Evolutionary conservation across 2,113 vertebrate genomes (phyloP).

Genomic region (Paratilapia polleni): DNA sequence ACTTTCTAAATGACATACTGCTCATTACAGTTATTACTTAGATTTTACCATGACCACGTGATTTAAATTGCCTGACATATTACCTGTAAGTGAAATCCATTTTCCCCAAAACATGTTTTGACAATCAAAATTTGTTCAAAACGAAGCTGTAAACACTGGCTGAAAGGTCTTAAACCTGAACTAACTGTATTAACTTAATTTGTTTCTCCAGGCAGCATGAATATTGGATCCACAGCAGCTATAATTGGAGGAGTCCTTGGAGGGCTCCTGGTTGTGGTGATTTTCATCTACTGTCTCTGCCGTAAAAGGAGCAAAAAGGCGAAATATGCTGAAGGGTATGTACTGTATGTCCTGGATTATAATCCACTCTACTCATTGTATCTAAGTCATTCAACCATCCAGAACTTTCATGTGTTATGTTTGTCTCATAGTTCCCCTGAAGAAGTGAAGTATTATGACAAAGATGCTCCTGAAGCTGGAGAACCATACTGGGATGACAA

Average conservation of each 20-base stretch:
- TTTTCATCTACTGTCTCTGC: conserved; percentile 85
- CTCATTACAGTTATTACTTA: neutral
- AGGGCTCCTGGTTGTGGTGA: conserved; percentile 77
- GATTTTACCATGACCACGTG: neutral
- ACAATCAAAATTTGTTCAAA: neutral
- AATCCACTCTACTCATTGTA: neutral
- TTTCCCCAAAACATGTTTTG: neutral
- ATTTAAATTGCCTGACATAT: neutral
- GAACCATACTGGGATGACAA: conserved; percentile 56
- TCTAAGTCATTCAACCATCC: neutral
- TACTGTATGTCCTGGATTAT: neutral
- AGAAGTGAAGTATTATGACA: conserved; percentile 60
- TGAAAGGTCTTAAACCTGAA: neutral
- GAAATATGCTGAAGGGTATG: conserved; percentile 75
- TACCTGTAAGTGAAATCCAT: neutral
- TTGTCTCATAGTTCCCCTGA: conserved; percentile 48
- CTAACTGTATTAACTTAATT: neutral
- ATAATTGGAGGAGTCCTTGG: conserved; percentile 81
- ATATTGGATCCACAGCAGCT: conserved; percentile 81
- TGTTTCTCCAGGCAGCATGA: conserved; percentile 84
- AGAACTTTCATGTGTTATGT: neutral
- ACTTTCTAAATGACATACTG: neutral
- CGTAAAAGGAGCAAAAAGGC: conserved; percentile 49
- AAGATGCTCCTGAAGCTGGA: conserved; percentile 33
- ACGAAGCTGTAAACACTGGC: neutral